Conservation (phyloP, 2,113 vertebrate genomes). For the Hemicordylus capensis region DNA sequence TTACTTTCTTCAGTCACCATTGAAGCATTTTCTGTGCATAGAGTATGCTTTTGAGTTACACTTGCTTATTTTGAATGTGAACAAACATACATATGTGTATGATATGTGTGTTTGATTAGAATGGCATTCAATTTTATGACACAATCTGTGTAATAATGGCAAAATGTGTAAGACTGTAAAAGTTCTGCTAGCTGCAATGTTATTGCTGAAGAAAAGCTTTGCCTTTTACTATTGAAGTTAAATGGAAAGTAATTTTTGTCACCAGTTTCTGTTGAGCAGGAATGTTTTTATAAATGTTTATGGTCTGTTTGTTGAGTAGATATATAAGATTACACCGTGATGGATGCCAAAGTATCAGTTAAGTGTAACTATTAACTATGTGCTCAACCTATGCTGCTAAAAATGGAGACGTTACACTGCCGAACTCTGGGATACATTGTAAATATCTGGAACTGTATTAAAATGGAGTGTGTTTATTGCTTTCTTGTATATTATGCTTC, state of each 20-base stretch:
- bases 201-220: conserved; percentile 51
- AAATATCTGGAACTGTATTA: conserved; percentile 64
- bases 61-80: conserved; percentile 13
- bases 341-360: conserved; percentile 47
- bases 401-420: conserved; percentile 38
- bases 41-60: conserved; percentile 13
- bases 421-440: conserved; percentile 56
- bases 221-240: conserved; percentile 59
- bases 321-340: conserved; percentile 47
- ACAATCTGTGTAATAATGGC: conserved; percentile 44
- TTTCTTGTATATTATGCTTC: conserved; percentile 44
- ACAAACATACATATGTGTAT: conserved; percentile 16
- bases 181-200: conserved; percentile 32
- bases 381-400: conserved; percentile 59
- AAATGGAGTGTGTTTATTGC: conserved; percentile 11
- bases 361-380: conserved; percentile 59
- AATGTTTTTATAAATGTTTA: conserved; percentile 57
- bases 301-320: conserved; percentile 53
- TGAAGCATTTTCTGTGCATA: conserved; percentile 41
- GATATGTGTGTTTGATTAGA: conserved; percentile 41
- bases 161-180: conserved; percentile 53
- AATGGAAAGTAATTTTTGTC: conserved; percentile 46
- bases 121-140: conserved; percentile 22
- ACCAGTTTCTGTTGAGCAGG: conserved; percentile 50
- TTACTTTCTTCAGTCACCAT: conserved; percentile 35